phyloP scores from a whole-genome alignment of 2,797 vertebrate species.

The Enteromius mattozi region DNA sequence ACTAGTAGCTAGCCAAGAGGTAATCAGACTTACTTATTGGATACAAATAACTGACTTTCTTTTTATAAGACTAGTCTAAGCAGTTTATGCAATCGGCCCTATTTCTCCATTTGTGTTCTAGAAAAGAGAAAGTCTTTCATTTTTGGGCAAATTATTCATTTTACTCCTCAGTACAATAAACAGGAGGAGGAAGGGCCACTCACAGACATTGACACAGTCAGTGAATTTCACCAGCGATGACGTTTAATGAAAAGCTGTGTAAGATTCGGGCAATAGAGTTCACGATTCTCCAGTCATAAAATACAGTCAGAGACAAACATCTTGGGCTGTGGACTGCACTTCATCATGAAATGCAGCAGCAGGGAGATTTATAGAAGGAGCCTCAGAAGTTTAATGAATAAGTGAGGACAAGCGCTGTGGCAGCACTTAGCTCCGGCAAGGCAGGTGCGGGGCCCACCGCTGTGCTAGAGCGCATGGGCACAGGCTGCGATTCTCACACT shows the following conservation, averaged over 20 bases:
- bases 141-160: not conserved
- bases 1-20: no score
- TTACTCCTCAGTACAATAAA: not conserved
- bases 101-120: not conserved
- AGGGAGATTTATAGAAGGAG: constrained; percentile 28
- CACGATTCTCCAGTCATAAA: constrained; percentile 9
- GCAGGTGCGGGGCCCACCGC: not conserved
- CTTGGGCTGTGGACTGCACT: constrained; percentile 11
- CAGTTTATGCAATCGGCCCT: no score
- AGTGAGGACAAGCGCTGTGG: constrained; percentile 25
- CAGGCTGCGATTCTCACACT: constrained; percentile 12
- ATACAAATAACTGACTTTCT: no score
- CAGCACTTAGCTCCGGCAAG: constrained; percentile 6
- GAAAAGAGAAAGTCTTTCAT: not conserved
- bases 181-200: not conserved
- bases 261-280: constrained; percentile 26
- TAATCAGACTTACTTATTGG: no score
- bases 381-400: constrained; percentile 36
- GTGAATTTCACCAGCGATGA: constrained; percentile 26
- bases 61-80: no score
- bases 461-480: constrained; percentile 13
- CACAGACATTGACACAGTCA: not conserved
- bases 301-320: constrained; percentile 17
- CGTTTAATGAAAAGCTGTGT: constrained; percentile 27
- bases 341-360: constrained; percentile 19